These are phyloP conservation scores for Aphis gossypii DNA, from an alignment of 1,140 invertebrate genomes.

Conservation along the genomic window DNA sequence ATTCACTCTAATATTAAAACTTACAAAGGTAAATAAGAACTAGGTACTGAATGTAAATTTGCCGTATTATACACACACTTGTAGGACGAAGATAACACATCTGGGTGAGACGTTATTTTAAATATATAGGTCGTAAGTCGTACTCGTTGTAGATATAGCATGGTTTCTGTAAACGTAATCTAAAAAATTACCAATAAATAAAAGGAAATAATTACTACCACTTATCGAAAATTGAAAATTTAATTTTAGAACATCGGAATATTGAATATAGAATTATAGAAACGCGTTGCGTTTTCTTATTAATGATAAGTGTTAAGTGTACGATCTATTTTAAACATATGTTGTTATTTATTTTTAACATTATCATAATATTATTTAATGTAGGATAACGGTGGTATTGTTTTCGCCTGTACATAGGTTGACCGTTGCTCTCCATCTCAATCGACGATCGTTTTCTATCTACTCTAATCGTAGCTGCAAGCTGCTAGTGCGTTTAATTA, in stretches of 20 bases:
- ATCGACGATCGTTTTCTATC: neutral
- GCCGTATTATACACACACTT: neutral
- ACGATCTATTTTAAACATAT: neutral
- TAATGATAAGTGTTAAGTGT: neutral
- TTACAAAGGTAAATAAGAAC: neutral
- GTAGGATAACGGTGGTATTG: neutral
- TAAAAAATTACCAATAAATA: neutral
- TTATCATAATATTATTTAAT: neutral
- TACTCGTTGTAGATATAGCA: neutral
- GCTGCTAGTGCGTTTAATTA: neutral
- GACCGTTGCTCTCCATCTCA: neutral
- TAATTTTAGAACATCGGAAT: neutral
- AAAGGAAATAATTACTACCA: neutral
- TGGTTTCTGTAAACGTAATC: neutral
- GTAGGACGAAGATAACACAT: neutral
- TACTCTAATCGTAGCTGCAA: neutral
- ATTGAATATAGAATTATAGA: neutral
- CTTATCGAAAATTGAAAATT: neutral
- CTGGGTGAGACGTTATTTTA: neutral
- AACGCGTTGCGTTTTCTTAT: neutral
- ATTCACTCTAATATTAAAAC: neutral
- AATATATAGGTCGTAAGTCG: neutral
- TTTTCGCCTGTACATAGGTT: neutral
- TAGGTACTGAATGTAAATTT: neutral
- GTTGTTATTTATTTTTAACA: neutral